Evolutionary conservation across 2,113 vertebrate species (phyloP).

Genomic region (Chaetodon auriga): DNA sequence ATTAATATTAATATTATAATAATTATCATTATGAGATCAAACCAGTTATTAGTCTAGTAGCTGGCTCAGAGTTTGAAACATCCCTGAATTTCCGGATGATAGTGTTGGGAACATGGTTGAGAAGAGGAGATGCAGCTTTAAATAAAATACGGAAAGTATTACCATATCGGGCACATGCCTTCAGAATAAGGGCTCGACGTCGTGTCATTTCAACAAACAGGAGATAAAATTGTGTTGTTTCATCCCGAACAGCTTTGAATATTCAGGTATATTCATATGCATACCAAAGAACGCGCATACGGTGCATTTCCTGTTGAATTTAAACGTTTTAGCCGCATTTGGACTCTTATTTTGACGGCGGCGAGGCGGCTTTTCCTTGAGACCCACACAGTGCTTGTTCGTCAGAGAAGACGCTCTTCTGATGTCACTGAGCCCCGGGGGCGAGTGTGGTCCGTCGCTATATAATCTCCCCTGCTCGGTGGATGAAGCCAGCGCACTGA

Average conservation of each 20-base stretch:
- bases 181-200: conserved; percentile 69
- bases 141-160: conserved; percentile 83
- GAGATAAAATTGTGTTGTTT: rapidly evolving
- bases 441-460: conserved; percentile 55
- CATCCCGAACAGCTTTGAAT: rapidly evolving
- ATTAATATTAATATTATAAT: neutral
- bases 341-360: conserved; percentile 77
- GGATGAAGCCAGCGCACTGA: conserved; percentile 54
- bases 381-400: conserved; percentile 76
- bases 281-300: rapidly evolving
- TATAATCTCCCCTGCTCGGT: conserved; percentile 62
- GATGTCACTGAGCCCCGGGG: conserved; percentile 78
- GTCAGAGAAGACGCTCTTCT: conserved; percentile 78
- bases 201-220: neutral
- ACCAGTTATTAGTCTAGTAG: conserved; percentile 7
- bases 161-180: conserved; percentile 81
- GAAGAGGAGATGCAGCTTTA: conserved; percentile 64
- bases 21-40: no score
- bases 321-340: rapidly evolving
- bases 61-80: conserved; percentile 55
- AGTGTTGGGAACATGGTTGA: conserved; percentile 53
- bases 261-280: rapidly evolving
- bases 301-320: rapidly evolving
- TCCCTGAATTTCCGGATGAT: conserved; percentile 81
- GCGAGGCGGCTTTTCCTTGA: conserved; percentile 69